Evolutionary conservation across 2,888 invertebrate genomes (phyloP).

Genomic region (Hirtodrosophila alboralis): DNA sequence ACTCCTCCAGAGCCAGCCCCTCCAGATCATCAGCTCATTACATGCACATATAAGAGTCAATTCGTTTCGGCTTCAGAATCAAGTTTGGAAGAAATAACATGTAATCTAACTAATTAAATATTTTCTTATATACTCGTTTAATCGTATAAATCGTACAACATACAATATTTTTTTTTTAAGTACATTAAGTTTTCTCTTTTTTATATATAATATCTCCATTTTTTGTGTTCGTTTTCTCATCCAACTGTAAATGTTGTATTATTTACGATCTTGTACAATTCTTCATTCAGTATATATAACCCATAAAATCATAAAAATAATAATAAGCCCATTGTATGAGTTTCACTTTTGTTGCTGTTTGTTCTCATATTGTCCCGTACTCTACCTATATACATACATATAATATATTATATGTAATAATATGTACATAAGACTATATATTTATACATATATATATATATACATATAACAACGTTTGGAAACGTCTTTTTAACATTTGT

Average conservation of each 20-base stretch:
- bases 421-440: conserved; percentile 10
- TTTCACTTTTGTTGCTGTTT: conserved; percentile 28
- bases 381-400: conserved; percentile 1
- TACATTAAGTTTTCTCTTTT: conserved; percentile 44
- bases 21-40: conserved; percentile 89
- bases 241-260: conserved; percentile 48
- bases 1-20: conserved; percentile 94
- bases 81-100: conserved; percentile 88
- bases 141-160: conserved; percentile 56
- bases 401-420: conserved; percentile 6
- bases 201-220: conserved; percentile 54
- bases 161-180: conserved; percentile 27
- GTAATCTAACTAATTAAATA: conserved; percentile 84
- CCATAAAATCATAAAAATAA: conserved; percentile 13
- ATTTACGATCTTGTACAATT: conserved; percentile 28
- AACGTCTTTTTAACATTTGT: conserved; percentile 1
- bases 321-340: conserved; percentile 15
- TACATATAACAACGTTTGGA: conserved; percentile 7
- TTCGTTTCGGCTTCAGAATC: conserved; percentile 86
- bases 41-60: conserved; percentile 85
- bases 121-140: conserved; percentile 66
- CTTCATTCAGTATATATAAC: conserved; percentile 1
- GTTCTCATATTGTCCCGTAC: conserved; percentile 2
- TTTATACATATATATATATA: conserved; percentile 17
- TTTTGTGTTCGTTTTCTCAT: conserved; percentile 54